Evolutionary conservation across 2,888 invertebrate genomes (phyloP), one percentile per base, ranked within the genome.

Genomic region (Phengaris arion): DNA sequence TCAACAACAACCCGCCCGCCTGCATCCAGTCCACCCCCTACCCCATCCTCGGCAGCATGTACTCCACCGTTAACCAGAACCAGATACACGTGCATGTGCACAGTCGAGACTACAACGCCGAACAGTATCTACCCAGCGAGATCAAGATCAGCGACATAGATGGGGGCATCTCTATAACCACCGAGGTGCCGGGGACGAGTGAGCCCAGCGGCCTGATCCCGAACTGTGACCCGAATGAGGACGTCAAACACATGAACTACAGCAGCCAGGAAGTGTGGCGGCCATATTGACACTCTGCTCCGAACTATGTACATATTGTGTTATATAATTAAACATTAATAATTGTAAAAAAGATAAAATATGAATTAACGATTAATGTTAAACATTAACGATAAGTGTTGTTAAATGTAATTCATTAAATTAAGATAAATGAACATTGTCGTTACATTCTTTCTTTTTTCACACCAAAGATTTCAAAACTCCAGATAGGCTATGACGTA

Each of bases 41-140:
- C 87, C 72, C 72, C 6, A 94, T 95, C 35, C 94, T 97, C 0
- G 97, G 97, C 0, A 96, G 97, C 83, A 91, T 97, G 0, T 96
- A 97, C 87, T 97, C 97, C 68, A 97, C 97, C 46, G 97, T 97
- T 75, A 97, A 97, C 86, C 97, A 97, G 88, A 97, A 97, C 87
- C 97, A 97, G 93, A 97, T 97, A 78, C 97, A 97, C 85, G 94
- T 97, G 45, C 97, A 97, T 83, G 87, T 96, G 51, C 97, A 97
- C 87, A 95, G 95, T 74, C 91, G 94, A 22, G 89, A 94, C 7
- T 96, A 96, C 75, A 96, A 96, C 85, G 88, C 95, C 80, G 96
- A 96, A 80, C 96, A 96, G 83, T 96, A 95, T 80, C 89, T 95
- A 78, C 94, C 94, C 72, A 90, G 93, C 79, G 94, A 94, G 81